phyloP scores from a whole-genome alignment of 1,140 invertebrate genomes.

The Mylabris phalerata region DNA sequence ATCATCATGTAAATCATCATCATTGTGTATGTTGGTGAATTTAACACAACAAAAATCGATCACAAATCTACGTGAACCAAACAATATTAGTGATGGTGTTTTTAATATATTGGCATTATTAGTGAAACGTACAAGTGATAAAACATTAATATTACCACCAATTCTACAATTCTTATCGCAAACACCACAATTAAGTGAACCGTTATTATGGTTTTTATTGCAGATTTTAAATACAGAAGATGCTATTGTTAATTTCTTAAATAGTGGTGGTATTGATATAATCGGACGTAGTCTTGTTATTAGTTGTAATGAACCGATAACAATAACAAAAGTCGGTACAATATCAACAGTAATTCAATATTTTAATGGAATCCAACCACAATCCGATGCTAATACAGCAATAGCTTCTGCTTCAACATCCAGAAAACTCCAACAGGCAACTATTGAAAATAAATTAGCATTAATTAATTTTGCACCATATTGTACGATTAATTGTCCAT shows the following conservation, averaged over 20 bases:
- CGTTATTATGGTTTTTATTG: slow-evolving; percentile 66
- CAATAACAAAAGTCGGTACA: slow-evolving; percentile 42
- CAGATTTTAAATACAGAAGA: slow-evolving; percentile 62
- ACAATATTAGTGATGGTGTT: slow-evolving; percentile 74
- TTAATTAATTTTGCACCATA: slow-evolving; percentile 85
- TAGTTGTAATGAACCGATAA: slow-evolving; percentile 46
- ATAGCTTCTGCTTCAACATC: slow-evolving; percentile 46
- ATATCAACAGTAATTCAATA: slow-evolving; percentile 57
- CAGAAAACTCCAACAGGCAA: slow-evolving; percentile 51
- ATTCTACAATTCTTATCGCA: slow-evolving; percentile 65
- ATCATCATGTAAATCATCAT: slow-evolving; percentile 61
- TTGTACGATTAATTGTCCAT: slow-evolving; percentile 49
- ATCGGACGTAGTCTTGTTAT: slow-evolving; percentile 54
- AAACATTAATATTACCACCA: slow-evolving; percentile 64
- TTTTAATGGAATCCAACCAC: slow-evolving; percentile 46
- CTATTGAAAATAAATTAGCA: slow-evolving; percentile 53
- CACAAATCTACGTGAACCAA: slow-evolving; percentile 51
- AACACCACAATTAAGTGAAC: slow-evolving; percentile 61
- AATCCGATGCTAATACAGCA: slow-evolving; percentile 44
- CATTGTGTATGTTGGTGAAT: slow-evolving; percentile 52
- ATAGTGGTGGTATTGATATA: slow-evolving; percentile 53
- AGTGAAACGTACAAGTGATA: slow-evolving; percentile 62
- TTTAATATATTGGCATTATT: slow-evolving; percentile 73
- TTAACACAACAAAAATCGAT: slow-evolving; percentile 33
- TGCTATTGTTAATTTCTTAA: slow-evolving; percentile 59